Evolutionary conservation across 1,140 invertebrate genomes (phyloP), one percentile per base, ranked within the genome.

Genomic region (Panulirus ornatus): DNA sequence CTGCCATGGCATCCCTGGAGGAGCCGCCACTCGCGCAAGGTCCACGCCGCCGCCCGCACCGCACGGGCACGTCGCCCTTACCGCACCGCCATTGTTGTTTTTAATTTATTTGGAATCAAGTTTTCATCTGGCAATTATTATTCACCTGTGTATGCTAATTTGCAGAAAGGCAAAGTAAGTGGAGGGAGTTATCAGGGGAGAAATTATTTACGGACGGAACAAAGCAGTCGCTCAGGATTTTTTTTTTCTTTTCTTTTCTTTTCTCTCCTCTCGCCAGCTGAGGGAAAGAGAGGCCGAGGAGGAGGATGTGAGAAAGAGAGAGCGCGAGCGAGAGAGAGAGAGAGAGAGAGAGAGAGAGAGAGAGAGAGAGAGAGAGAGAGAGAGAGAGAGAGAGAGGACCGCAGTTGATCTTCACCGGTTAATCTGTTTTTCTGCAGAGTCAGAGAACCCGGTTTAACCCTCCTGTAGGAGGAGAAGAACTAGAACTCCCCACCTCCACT

Each of bases 81-180:
- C 54, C 51, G 19, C 27, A 16, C 14, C n/a, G 8, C 54, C 14
- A 51, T 44, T 82, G 76, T 81, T 78, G 85, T 87, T 87, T 87
- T 87, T 87, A 87, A 87, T 87, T 76, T 86, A 86, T 86, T 58
- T 86, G 71, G 84, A 86, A 75, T 86, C 84, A 76, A 86, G 84
- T 86, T 86, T 87, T 87, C 85, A 78, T 79, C 85, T n/a, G 84
- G 73, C 84, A 86, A 86, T 86, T 86, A 86, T 86, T 86, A 86
- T 78, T 86, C 84, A 86, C 84, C 84, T 87, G 85, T 88, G 85
- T 79, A 71, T 81, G 75, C 85, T 88, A 88, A 88, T 88, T 88
- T 71, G 78, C 34, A 75, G 84, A 27, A 54, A 3, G 36, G 66
- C 19, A 44, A 38, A 40, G 70, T 22, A 54, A 54, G 73, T 87